These are phyloP conservation scores for Pogonocichla stellata DNA, from an alignment of 2,113 vertebrate species.

Conservation along the genomic window DNA sequence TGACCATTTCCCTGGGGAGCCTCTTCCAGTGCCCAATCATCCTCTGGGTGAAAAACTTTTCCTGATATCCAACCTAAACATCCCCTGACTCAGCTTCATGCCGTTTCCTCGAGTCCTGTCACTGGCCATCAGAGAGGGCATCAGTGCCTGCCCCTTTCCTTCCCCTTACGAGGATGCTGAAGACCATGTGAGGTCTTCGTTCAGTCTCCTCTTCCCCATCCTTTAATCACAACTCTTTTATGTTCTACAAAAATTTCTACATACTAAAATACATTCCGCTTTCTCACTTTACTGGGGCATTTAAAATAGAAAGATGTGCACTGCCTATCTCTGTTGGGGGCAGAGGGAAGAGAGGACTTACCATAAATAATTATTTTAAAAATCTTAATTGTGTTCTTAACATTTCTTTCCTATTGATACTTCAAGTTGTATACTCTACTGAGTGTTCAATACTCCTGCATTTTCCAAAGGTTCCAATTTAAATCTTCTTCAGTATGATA, in stretches of 20 bases:
- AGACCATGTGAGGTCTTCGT: neutral
- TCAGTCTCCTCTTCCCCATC: neutral
- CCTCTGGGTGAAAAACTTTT: neutral
- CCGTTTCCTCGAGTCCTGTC: neutral
- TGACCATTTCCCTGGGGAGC: neutral
- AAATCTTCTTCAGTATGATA: neutral
- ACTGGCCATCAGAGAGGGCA: neutral
- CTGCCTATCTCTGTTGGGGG: neutral
- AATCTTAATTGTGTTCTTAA: neutral
- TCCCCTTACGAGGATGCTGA: neutral
- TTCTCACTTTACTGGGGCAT: neutral
- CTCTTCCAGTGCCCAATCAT: neutral
- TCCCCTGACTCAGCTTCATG: neutral
- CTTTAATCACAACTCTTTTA: neutral
- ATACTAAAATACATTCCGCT: neutral
- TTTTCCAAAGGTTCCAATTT: neutral
- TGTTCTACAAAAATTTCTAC: neutral
- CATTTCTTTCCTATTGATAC: neutral
- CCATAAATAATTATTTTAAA: neutral
- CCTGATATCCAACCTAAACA: neutral
- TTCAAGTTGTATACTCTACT: neutral
- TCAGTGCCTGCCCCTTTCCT: rapidly evolving
- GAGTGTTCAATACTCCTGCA: neutral
- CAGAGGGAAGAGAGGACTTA: neutral
- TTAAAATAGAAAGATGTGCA: neutral